Percentiles rank a stretch among this genome's conserved stretches.
phyloP scores from a whole-genome alignment of 1,140 invertebrate genomes.

The Armadillidium nasatum region DNA sequence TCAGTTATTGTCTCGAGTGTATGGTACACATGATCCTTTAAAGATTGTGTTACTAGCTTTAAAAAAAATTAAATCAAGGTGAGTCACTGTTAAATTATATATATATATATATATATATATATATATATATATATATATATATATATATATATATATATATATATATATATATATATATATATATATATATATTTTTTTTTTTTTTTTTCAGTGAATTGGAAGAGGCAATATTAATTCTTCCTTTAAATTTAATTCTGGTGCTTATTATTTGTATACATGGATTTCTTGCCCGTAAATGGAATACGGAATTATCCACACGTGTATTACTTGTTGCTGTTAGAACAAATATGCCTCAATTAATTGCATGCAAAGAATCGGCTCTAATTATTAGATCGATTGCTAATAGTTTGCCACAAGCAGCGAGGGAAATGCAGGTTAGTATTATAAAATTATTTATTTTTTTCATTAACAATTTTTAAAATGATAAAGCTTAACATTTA shows the following conservation, averaged over 20 bases:
- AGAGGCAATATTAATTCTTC: conserved; percentile 77
- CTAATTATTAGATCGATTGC: conserved; percentile 60
- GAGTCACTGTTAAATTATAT: background rate
- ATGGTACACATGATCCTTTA: conserved; percentile 31
- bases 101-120: background rate
- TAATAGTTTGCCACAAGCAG: conserved; percentile 60
- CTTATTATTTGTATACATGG: conserved; percentile 67
- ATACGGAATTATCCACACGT: conserved; percentile 69
- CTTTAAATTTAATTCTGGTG: conserved; percentile 73
- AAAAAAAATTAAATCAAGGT: conserved; percentile 36
- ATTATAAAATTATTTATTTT: background rate
- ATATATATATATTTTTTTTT: conserved; percentile 7
- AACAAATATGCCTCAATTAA: conserved; percentile 78
- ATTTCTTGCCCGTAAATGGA: conserved; percentile 60
- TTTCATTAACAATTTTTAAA: background rate
- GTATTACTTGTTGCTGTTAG: conserved; percentile 73
- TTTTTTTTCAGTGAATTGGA: conserved; percentile 71
- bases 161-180: conserved; percentile 18
- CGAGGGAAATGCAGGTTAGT: conserved; percentile 58
- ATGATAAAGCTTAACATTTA: conserved; percentile 5
- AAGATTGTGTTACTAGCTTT: conserved; percentile 35
- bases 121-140: conserved; percentile 8
- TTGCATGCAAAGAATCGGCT: conserved; percentile 60
- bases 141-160: conserved; percentile 4
- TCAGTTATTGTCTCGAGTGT: conserved; percentile 33